phyloP scores from a whole-genome alignment of 1,140 invertebrate species.

The Zaprionus lachaisei region DNA sequence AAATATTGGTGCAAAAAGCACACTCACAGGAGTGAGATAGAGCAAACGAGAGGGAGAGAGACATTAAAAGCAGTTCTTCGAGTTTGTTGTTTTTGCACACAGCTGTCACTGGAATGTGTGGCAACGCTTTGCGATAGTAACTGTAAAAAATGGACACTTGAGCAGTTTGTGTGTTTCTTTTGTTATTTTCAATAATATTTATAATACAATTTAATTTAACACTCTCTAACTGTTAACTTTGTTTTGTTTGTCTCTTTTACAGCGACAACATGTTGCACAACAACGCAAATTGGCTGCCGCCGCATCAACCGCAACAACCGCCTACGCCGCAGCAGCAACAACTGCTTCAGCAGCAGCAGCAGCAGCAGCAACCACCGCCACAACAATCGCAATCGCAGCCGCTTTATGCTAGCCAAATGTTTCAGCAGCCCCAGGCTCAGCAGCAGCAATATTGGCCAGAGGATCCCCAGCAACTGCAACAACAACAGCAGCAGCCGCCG shows the following conservation, averaged over 20 bases:
- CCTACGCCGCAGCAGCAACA: slow-evolving; percentile 30
- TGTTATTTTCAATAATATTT: background rate
- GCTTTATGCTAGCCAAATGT: slow-evolving; percentile 70
- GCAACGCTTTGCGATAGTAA: background rate
- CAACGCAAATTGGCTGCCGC: slow-evolving; percentile 67
- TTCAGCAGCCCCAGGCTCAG: slow-evolving; percentile 45
- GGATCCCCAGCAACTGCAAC: slow-evolving; percentile 40
- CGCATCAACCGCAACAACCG: slow-evolving; percentile 44
- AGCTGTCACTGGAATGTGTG: slow-evolving; percentile 5
- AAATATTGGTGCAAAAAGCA: background rate
- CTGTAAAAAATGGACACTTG: slow-evolving; percentile 2
- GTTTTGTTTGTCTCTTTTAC: slow-evolving; percentile 5
- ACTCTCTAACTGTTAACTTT: background rate
- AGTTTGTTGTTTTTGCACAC: background rate
- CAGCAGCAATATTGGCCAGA: slow-evolving; percentile 55
- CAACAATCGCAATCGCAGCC: slow-evolving; percentile 27
- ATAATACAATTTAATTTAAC: no score
- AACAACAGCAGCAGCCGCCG: slow-evolving; percentile 6
- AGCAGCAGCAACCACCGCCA: slow-evolving; percentile 25
- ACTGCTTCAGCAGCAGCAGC: slow-evolving; percentile 2
- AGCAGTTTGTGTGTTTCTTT: background rate
- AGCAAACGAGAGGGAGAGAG: background rate
- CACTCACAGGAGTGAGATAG: background rate
- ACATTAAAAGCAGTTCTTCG: slow-evolving; percentile 3
- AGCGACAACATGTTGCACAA: slow-evolving; percentile 72